These are phyloP conservation scores for Paratilapia polleni DNA, from an alignment of 2,113 vertebrate species.

Conservation along the genomic window DNA sequence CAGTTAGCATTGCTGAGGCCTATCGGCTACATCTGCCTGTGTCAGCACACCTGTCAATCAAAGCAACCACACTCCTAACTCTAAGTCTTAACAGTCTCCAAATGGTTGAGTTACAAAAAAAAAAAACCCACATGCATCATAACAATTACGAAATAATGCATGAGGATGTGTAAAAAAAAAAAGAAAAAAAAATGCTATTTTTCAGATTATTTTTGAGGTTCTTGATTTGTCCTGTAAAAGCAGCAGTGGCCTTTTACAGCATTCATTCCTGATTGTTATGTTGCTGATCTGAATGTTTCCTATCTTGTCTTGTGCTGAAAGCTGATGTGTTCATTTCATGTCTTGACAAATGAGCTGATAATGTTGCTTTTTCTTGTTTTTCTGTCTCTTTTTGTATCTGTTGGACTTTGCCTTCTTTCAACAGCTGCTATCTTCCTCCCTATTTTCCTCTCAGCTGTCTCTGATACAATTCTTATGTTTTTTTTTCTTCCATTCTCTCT, in stretches of 20 bases:
- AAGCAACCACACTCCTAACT: too few species aligned
- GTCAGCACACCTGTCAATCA: too few species aligned
- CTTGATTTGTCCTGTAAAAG: not conserved
- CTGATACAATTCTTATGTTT: not conserved
- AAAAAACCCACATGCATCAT: too few species aligned
- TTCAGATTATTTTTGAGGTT: too few species aligned
- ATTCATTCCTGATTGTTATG: not conserved
- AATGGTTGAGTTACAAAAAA: too few species aligned
- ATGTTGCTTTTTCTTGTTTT: not conserved
- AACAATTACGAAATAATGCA: too few species aligned
- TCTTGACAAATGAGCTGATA: constrained; percentile 9
- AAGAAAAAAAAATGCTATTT: too few species aligned
- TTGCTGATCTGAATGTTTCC: not conserved
- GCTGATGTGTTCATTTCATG: not conserved
- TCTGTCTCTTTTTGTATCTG: constrained; percentile 16
- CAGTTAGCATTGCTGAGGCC: too few species aligned
- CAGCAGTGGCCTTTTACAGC: not conserved
- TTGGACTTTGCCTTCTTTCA: constrained; percentile 17
- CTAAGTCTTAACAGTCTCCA: too few species aligned
- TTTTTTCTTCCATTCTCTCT: not conserved
- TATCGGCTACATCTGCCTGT: too few species aligned
- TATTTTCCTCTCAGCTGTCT: not conserved
- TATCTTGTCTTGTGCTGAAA: constrained; percentile 4
- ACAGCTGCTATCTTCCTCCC: not conserved
- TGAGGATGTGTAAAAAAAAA: too few species aligned